These are phyloP conservation scores for Ectropis crepuscularia DNA, from an alignment of 2,888 invertebrate genomes.

Conservation along the genomic window DNA sequence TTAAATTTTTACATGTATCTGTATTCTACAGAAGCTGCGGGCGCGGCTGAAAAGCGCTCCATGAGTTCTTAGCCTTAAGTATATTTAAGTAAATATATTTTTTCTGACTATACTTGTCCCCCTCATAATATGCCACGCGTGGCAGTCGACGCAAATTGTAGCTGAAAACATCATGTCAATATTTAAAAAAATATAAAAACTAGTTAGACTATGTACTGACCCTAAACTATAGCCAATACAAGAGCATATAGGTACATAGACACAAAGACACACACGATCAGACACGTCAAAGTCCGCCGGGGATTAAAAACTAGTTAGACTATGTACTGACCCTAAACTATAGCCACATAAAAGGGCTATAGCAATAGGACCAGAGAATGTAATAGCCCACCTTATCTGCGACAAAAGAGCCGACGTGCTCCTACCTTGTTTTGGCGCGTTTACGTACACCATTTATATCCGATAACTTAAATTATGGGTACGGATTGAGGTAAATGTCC, in stretches of 20 bases:
- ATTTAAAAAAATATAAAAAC: background rate
- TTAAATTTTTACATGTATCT: no score
- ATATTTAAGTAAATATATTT: no score
- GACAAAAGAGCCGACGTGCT: conserved; percentile 64
- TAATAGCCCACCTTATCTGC: conserved; percentile 64
- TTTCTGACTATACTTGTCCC: no score
- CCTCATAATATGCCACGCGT: no score
- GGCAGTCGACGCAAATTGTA: no score
- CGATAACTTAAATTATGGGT: conserved; percentile 47
- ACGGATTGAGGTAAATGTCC: conserved; percentile 44
- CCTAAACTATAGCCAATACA: conserved; percentile 3
- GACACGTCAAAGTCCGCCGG: no score
- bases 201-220: background rate
- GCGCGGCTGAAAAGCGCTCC: no score
- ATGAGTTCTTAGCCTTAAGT: no score
- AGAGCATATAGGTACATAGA: no score
- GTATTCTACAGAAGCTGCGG: no score
- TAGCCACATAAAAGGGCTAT: conserved; percentile 6
- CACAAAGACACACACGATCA: no score
- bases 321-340: conserved; percentile 7
- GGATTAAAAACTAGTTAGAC: background rate
- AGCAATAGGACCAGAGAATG: conserved; percentile 29
- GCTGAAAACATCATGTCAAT: no score
- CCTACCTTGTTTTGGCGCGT: conserved; percentile 50
- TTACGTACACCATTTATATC: conserved; percentile 50